These are phyloP conservation scores for Rhineura floridana DNA, from an alignment of 2,113 vertebrate species.

Conservation along the genomic window DNA sequence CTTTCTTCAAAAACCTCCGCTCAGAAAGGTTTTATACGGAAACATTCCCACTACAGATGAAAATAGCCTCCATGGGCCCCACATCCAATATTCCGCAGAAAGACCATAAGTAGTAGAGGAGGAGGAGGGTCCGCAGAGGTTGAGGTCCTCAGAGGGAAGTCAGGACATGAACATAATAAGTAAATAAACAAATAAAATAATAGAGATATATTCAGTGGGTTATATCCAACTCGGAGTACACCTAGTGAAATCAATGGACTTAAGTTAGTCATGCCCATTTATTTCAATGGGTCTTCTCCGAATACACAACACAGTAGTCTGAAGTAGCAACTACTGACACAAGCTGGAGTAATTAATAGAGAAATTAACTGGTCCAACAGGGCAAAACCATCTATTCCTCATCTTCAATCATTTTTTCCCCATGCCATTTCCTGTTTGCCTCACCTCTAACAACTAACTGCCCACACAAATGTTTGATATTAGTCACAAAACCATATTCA, in stretches of 20 bases:
- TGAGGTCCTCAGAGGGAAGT: neutral
- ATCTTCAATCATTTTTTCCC: neutral
- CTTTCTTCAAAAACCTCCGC: no score
- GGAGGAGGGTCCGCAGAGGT: no score
- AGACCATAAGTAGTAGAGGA: no score
- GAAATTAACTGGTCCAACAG: neutral
- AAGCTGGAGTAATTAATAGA: neutral
- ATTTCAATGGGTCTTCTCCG: no score
- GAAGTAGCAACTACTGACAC: neutral
- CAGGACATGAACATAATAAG: neutral
- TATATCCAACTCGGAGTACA: neutral
- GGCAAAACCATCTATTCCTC: neutral
- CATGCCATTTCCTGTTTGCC: neutral
- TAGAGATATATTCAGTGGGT: neutral
- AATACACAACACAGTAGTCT: neutral
- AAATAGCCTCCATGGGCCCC: no score
- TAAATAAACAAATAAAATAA: neutral
- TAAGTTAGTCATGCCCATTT: no score
- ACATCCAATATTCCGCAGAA: no score
- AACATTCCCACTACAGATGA: no score
- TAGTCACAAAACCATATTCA: neutral
- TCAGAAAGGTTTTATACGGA: no score
- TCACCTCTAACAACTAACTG: neutral
- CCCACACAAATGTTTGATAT: neutral
- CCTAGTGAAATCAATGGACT: no score